These are phyloP conservation scores for Zonitis immaculata DNA, from an alignment of 2,888 invertebrate species.

Conservation along the genomic window DNA sequence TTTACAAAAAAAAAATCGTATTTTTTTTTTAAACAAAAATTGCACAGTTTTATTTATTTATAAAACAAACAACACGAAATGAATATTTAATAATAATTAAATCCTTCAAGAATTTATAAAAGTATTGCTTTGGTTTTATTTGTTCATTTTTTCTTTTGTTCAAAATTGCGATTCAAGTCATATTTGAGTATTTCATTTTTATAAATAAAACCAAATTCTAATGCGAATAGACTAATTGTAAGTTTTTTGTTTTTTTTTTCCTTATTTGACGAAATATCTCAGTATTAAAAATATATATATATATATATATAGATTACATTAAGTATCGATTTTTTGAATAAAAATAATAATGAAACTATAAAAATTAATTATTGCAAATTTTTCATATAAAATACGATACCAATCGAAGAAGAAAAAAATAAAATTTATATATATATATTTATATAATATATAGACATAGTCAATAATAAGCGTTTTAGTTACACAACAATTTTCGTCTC, in stretches of 20 bases:
- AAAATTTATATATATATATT: neutral
- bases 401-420: neutral
- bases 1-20: constrained; percentile 7
- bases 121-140: constrained; percentile 33
- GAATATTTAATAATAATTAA: neutral
- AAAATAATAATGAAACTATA: neutral
- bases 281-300: constrained; percentile 2
- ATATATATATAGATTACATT: neutral
- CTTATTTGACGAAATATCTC: neutral
- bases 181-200: neutral
- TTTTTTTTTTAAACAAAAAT: too few relatives aligned
- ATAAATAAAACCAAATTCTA: neutral
- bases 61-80: neutral
- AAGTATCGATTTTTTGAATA: neutral
- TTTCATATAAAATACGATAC: neutral
- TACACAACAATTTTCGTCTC: constrained; percentile 15
- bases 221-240: neutral
- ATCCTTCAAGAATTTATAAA: constrained; percentile 6
- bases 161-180: constrained; percentile 4
- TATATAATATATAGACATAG: constrained; percentile 14
- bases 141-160: neutral
- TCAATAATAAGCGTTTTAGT: constrained; percentile 25
- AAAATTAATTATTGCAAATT: neutral
- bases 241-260: neutral
- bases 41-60: constrained; percentile 11